A percentile compares a stretch with the other conserved stretches of the same genome.
These are phyloP conservation scores for Mactromeris polynyma DNA, from an alignment of 2,888 invertebrate species.

Conservation along the genomic window DNA sequence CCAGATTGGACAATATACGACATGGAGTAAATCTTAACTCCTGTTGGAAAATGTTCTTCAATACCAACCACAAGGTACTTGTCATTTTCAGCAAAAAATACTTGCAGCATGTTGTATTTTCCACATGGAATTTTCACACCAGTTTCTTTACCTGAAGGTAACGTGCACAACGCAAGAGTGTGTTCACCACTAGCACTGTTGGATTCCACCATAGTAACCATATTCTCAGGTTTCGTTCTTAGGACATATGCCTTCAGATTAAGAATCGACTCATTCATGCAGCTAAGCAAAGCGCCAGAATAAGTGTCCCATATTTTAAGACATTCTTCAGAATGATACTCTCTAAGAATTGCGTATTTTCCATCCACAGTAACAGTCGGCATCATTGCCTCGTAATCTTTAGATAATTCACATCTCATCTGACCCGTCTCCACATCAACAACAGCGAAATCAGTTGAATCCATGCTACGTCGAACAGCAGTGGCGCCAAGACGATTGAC, in stretches of 20 bases:
- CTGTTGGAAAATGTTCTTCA: constrained; percentile 54
- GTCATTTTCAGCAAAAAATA: constrained; percentile 64
- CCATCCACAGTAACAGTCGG: constrained; percentile 72
- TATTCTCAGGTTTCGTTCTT: constrained; percentile 61
- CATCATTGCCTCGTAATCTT: constrained; percentile 68
- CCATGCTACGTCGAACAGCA: constrained; percentile 69
- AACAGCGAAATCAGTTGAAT: constrained; percentile 67
- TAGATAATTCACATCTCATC: constrained; percentile 58
- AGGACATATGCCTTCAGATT: constrained; percentile 67
- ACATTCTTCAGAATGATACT: constrained; percentile 64
- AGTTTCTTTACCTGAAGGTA: constrained; percentile 50
- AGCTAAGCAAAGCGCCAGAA: constrained; percentile 55
- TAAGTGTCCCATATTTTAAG: constrained; percentile 72
- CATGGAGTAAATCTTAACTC: constrained; percentile 60
- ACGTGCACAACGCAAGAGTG: constrained; percentile 38
- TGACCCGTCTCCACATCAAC: constrained; percentile 66
- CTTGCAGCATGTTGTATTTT: constrained; percentile 57
- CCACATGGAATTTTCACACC: constrained; percentile 31
- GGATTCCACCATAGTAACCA: constrained; percentile 58
- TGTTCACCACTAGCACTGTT: constrained; percentile 24
- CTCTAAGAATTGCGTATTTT: constrained; percentile 71
- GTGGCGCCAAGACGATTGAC: constrained; percentile 52
- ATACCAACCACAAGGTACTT: constrained; percentile 57
- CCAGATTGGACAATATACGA: constrained; percentile 48
- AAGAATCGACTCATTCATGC: constrained; percentile 66